Base-by-base conservation (phyloP, 2,113 vertebrate species). In the Anhinga anhinga region DNA sequence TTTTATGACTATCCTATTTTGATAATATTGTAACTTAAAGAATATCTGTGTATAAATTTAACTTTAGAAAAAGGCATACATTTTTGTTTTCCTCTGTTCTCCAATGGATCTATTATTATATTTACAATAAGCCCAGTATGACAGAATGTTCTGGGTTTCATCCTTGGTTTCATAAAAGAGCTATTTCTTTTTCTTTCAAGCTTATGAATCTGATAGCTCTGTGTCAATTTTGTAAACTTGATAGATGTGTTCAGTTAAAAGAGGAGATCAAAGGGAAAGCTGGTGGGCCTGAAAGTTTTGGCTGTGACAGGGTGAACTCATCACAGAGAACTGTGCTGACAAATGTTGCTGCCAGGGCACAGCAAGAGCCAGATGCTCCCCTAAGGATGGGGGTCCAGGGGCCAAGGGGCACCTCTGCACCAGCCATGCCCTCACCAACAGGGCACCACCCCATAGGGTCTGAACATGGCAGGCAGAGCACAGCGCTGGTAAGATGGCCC, bases 211-310 rank as follows among this genome's bases (percentile, higher is more conserved):
- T 62, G 73, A 92, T 79, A 87, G 62, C 58, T 56, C 32, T 8
- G 32, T 65, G 70, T 66, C 84, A 69, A 49, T 86, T 96, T 50
- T 71, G 70, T 42, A 45, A 77, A 77, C 71, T 2, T 93, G 80
- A 89, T 65, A 94, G 91, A 95, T 81, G 44, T 90, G 18, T 65
- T 85, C 80, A 38, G 42, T 72, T 92, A 88, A 63, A 58, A 71
- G 47, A 90, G 49, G 11, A 91, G 73, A 97, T 95, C 77, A 93
- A 96, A 96, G 59, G 44, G 67, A 80, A 87, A 94, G 20, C n/a
- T 79, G 36, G 45, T 50, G 62, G 50, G 32, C 55, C 80, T 91
- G 67, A 36, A 62, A 45, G 40, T 36, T 92, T 62, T 71, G 40
- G 7, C 45, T 53, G 50, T 67, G 42, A 61, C 58, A 82, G 49